phyloP scores from a whole-genome alignment of 2,888 invertebrate genomes.

The Platynereis dumerilii region DNA sequence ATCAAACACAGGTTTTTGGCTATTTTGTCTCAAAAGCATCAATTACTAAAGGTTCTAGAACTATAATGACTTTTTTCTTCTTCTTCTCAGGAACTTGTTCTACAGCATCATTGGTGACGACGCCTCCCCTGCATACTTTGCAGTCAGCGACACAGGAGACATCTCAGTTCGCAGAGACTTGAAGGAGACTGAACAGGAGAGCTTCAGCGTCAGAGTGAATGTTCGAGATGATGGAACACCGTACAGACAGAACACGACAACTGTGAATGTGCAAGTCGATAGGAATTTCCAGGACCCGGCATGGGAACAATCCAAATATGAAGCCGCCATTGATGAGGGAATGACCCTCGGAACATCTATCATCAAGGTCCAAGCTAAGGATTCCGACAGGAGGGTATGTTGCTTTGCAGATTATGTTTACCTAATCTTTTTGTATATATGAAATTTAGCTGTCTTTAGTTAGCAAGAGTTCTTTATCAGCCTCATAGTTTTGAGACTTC shows the following conservation, averaged over 20 bases:
- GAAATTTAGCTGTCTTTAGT: no score
- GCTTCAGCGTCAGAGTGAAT: conserved; percentile 27
- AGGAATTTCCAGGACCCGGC: conserved; percentile 49
- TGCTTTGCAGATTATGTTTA: background rate
- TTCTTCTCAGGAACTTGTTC: conserved; percentile 7
- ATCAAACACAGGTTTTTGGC: no score
- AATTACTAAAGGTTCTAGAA: no score
- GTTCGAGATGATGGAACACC: conserved; percentile 84
- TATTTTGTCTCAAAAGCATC: background rate
- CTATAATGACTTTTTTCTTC: conserved; percentile 1
- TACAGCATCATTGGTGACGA: conserved; percentile 47
- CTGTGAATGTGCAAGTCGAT: conserved; percentile 44
- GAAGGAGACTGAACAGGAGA: conserved; percentile 24
- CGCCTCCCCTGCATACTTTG: conserved; percentile 47
- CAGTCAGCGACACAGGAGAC: conserved; percentile 37
- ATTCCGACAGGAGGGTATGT: conserved; percentile 41
- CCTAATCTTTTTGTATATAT: background rate
- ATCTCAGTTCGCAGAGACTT: conserved; percentile 31
- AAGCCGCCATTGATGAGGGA: conserved; percentile 30
- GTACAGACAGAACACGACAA: conserved; percentile 36
- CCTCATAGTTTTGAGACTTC: no score
- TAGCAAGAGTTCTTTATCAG: no score
- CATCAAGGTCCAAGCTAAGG: conserved; percentile 41
- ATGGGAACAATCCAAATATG: conserved; percentile 31
- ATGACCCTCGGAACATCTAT: conserved; percentile 35